Conservation (phyloP, 2,888 invertebrate genomes). For the Allygus modestus region DNA sequence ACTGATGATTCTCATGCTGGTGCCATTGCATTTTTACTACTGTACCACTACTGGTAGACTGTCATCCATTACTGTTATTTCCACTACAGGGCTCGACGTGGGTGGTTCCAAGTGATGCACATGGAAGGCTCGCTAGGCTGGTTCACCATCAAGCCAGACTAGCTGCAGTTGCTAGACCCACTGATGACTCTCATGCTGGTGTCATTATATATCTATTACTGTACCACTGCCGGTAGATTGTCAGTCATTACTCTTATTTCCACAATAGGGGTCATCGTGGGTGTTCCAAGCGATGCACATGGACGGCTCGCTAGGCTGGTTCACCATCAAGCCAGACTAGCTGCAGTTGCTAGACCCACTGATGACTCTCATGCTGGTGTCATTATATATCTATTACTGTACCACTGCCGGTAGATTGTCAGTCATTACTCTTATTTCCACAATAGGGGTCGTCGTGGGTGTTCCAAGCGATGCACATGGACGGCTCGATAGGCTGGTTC, state of each 20-base stretch:
- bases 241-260: too few species aligned
- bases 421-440: too few species aligned
- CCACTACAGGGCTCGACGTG: slow-evolving; percentile 68
- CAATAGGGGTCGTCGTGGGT: slow-evolving; percentile 68
- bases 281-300: slow-evolving; percentile 87
- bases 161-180: slow-evolving; percentile 96
- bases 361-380: slow-evolving; percentile 85
- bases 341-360: slow-evolving; percentile 93
- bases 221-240: slow-evolving; percentile 90
- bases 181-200: slow-evolving; percentile 82
- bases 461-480: slow-evolving; percentile 90
- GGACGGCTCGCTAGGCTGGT: slow-evolving; percentile 85
- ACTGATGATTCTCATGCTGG: slow-evolving; percentile 83
- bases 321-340: slow-evolving; percentile 92
- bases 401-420: slow-evolving; percentile 90
- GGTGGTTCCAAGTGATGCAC: slow-evolving; percentile 84
- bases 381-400: slow-evolving; percentile 87
- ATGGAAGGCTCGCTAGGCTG: slow-evolving; percentile 89
- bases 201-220: slow-evolving; percentile 84
- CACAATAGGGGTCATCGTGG: slow-evolving; percentile 68
- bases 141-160: slow-evolving; percentile 82
- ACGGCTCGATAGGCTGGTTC: slow-evolving; percentile 83
- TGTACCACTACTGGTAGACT: too few species aligned
- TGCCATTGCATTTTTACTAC: slow-evolving; percentile 80
- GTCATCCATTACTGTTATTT: too few species aligned